Base-by-base conservation (phyloP, 2,888 invertebrate genomes). In the Eurytoma californica region DNA sequence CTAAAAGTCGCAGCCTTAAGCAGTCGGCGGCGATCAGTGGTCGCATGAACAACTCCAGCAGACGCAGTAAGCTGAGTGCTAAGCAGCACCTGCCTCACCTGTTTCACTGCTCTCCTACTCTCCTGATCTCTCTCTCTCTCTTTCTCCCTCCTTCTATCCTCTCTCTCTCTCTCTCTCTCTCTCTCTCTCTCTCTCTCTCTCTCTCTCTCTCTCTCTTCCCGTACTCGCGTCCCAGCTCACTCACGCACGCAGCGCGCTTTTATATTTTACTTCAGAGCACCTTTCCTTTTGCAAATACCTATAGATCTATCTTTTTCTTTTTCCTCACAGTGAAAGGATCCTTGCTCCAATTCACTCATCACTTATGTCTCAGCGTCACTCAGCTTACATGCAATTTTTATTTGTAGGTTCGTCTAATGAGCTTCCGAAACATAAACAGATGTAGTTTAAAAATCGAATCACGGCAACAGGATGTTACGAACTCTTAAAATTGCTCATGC, bases 1-100 rank as follows among this genome's bases (percentile, higher is more conserved):
- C 83, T 83, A 83, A 83, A 82, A 66, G 49, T 49, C 58, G 30
- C 18, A 72, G 30, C 39, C 61, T 47, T 57, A 61, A 66, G 55
- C 63, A 49, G 24, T 12, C 63, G 76, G 70, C 69, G 16, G 24
- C 69, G 28, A 47, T 24, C 58, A 12, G 20, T 20, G 58, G 24
- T 24, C 24, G 24, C 24, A 24, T 24, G 24, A 24, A 2, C 24
- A 24, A 24, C 24, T 39, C 53, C 49, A 66, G 28, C 61, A 78
- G 70, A 74, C 7, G 39, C 39, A 39, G 39, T 9, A 39, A 39
- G 39, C 39, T 9, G 39, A 39, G 39, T 39, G 39, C 9, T 39
- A 9, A 39, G 39, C 39, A 9, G 39, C 9, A 39, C 39, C 39
- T 39, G 39, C 39, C 39, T 39, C 39, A 39, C 39, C 39, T 39